Percentiles rank a stretch among this genome's conserved stretches.
Conservation (phyloP, 1,140 invertebrate species). For the Camponotus pennsylvanicus region DNA sequence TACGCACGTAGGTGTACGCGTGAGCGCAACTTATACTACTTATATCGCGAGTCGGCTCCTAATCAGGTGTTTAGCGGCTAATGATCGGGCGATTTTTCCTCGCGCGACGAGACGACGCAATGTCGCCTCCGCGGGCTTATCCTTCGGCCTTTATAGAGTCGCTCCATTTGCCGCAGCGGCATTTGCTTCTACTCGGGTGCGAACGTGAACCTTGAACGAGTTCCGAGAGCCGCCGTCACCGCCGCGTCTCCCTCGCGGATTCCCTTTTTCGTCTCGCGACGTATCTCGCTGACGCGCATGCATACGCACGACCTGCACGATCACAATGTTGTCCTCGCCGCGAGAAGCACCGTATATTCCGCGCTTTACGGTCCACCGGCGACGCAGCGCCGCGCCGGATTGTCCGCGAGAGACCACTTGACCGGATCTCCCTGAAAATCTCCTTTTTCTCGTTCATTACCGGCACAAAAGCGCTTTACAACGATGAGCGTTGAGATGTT, state of each 20-base stretch:
- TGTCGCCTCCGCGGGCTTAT: constrained; percentile 53
- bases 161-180: constrained; percentile 77
- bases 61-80: constrained; percentile 73
- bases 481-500: constrained; percentile 33
- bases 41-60: constrained; percentile 34
- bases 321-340: constrained; percentile 62
- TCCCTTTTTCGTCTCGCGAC: constrained; percentile 58
- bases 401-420: constrained; percentile 50
- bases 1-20: not conserved
- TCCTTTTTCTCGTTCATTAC: constrained; percentile 39
- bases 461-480: constrained; percentile 9
- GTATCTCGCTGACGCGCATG: constrained; percentile 62
- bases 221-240: constrained; percentile 31
- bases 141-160: constrained; percentile 79
- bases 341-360: constrained; percentile 65
- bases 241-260: constrained; percentile 50
- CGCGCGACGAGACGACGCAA: not conserved
- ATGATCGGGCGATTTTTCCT: constrained; percentile 71
- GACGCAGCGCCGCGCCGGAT: constrained; percentile 43
- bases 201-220: constrained; percentile 32
- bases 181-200: constrained; percentile 44
- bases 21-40: not conserved
- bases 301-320: constrained; percentile 18
- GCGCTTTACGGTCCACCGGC: constrained; percentile 57
- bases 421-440: constrained; percentile 54